These are phyloP conservation scores for Burhinus bistriatus DNA, from an alignment of 2,113 vertebrate species.

Conservation along the genomic window DNA sequence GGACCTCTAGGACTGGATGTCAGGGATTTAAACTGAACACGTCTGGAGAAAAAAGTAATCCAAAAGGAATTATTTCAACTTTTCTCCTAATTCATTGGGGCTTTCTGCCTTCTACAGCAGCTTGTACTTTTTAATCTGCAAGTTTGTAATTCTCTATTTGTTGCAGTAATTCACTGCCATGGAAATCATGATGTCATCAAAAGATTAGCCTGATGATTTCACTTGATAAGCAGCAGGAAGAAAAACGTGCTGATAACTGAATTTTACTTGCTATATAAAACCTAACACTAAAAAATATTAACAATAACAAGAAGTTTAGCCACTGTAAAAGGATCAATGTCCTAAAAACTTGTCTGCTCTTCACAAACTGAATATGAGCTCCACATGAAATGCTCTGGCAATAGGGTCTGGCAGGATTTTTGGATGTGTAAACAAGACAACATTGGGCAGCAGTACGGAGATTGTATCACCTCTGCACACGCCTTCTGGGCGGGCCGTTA, in stretches of 20 bases:
- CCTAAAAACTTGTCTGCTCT: neutral
- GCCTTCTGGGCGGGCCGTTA: neutral
- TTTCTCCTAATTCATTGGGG: neutral
- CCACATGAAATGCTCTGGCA: neutral
- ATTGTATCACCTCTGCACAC: constrained; percentile 49
- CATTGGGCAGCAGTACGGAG: constrained; percentile 6
- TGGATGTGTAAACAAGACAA: neutral
- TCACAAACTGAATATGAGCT: neutral
- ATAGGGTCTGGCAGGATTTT: neutral
- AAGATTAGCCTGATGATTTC: neutral
- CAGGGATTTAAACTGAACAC: neutral
- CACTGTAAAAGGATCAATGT: neutral
- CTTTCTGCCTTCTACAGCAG: neutral
- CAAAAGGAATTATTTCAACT: neutral
- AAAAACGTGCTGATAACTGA: neutral
- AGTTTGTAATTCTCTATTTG: neutral
- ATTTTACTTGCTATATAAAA: neutral
- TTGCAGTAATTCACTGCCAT: neutral
- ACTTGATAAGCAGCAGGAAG: neutral
- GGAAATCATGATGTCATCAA: neutral
- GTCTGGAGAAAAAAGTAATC: neutral
- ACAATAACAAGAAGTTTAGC: neutral
- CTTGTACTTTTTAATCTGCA: neutral
- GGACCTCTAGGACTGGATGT: neutral
- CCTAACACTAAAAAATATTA: neutral